Evolutionary conservation across 2,888 invertebrate genomes (phyloP).

Genomic region (Chloromyia formosa): DNA sequence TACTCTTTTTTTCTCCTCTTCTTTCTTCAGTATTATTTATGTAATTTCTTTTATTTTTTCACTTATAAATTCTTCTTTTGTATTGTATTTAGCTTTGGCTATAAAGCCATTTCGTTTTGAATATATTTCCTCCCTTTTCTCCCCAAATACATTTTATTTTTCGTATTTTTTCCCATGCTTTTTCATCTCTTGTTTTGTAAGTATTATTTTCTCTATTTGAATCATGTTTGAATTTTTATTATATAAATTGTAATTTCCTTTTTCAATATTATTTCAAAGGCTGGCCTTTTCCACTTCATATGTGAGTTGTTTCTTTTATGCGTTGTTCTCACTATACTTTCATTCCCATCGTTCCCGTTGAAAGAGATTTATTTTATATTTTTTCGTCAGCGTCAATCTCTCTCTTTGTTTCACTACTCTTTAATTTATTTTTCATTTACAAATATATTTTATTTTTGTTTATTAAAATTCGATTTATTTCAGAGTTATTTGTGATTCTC

Average conservation of each 20-base stretch:
- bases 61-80: slow-evolving; percentile 15
- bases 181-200: too few species aligned
- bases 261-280: slow-evolving; percentile 3
- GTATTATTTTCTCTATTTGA: not conserved
- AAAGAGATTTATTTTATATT: slow-evolving; percentile 9
- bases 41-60: slow-evolving; percentile 15
- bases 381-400: slow-evolving; percentile 22
- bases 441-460: slow-evolving; percentile 29
- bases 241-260: not conserved
- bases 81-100: too few species aligned
- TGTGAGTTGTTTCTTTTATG: not conserved
- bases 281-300: slow-evolving; percentile 31
- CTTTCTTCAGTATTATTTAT: slow-evolving; percentile 14
- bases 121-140: slow-evolving; percentile 24
- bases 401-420: slow-evolving; percentile 9
- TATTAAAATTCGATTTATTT: slow-evolving; percentile 14
- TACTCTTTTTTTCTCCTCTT: not conserved
- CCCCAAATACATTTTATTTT: slow-evolving; percentile 21
- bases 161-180: not conserved
- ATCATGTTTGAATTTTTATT: slow-evolving; percentile 22
- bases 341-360: too few species aligned
- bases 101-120: too few species aligned
- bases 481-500: slow-evolving; percentile 17
- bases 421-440: slow-evolving; percentile 11
- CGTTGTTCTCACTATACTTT: not conserved